These are phyloP conservation scores for Lepus townsendii DNA, from an alignment of 2,797 vertebrate genomes.

Conservation along the genomic window DNA sequence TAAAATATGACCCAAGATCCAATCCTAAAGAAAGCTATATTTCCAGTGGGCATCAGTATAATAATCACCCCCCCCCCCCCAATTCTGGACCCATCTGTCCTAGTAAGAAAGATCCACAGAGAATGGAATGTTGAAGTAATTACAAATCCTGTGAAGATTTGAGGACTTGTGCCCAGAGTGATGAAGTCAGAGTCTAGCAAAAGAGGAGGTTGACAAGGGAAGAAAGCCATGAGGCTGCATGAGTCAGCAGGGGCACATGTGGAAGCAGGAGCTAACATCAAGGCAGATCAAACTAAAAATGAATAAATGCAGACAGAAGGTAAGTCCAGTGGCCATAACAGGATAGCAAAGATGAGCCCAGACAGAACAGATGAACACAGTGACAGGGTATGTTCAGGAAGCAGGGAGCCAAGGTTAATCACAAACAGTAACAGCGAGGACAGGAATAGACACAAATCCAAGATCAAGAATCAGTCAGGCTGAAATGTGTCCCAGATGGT, in stretches of 20 bases:
- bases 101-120: constrained; percentile 8
- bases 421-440: background rate
- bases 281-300: constrained; percentile 33
- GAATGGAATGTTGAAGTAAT: background rate
- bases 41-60: background rate
- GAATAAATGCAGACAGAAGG: background rate
- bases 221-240: background rate
- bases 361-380: background rate
- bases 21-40: constrained; percentile 34
- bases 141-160: background rate
- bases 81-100: background rate
- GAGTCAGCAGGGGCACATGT: background rate
- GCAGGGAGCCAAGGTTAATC: constrained; percentile 12
- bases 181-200: background rate
- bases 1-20: constrained; percentile 38
- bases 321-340: background rate
- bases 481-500: background rate
- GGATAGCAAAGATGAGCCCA: constrained; percentile 36
- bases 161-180: background rate
- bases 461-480: constrained; percentile 7
- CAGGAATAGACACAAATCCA: background rate
- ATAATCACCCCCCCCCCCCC: background rate
- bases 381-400: constrained; percentile 21
- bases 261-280: constrained; percentile 7
- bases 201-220: background rate